Evolutionary conservation across 1,140 invertebrate species (phyloP), one percentile per base, ranked within the genome.

Genomic region (Drosophila pruinosa): DNA sequence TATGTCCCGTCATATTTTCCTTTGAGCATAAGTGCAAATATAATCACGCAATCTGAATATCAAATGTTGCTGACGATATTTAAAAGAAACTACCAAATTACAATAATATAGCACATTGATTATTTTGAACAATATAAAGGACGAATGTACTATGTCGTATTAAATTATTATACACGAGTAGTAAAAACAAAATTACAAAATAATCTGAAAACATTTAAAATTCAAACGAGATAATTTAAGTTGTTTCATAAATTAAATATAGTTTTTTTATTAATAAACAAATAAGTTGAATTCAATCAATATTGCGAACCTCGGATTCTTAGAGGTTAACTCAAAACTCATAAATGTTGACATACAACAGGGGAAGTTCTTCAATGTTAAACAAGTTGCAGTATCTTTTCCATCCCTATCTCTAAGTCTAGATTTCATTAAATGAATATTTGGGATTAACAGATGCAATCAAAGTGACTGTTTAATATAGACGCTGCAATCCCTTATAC

Each of bases 1-100:
- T 14, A 21, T 56, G 15, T 7, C 26, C 2, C 10, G 41, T 4
- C 39, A 17, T 38, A 45, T 31, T 63, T 22, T 65, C 53, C 62
- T 57, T 57, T 15, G 53, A 43, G 14, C 62, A 14, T 57, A 53
- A 56, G 53, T 50, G 43, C 43, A 65, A 65, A 65, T 56, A 31
- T 47, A 65, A 34, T 19, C 39, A 57, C 28, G 39, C 17, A 3
- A 47, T 65, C 62, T 36, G 43, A 26, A n/a, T n/a, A n/a, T n/a
- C n/a, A n/a, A n/a, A n/a, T n/a, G n/a, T n/a, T n/a, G n/a, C n/a
- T n/a, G n/a, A n/a, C n/a, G n/a, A n/a, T n/a, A n/a, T n/a, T n/a
- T n/a, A n/a, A n/a, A n/a, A n/a, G n/a, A n/a, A n/a, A n/a, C n/a
- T n/a, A n/a, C n/a, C n/a, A n/a, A n/a, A n/a, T n/a, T n/a, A n/a